These are phyloP conservation scores for Heliangelus exortis DNA, from an alignment of 2,797 vertebrate species.

Conservation along the genomic window DNA sequence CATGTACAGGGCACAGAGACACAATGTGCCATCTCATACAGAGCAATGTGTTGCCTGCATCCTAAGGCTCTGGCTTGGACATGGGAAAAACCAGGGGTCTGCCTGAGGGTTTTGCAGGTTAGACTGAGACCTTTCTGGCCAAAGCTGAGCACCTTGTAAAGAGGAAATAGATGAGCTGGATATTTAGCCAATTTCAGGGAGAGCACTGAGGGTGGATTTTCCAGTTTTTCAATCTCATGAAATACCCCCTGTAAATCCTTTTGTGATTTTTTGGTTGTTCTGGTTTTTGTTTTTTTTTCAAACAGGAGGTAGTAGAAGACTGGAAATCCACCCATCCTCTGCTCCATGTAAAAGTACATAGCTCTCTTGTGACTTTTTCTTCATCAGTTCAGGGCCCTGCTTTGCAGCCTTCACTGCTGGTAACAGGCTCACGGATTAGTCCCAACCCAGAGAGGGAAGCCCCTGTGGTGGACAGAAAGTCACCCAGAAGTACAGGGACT, in stretches of 20 bases:
- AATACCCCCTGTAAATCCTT: background rate
- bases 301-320: background rate
- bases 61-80: background rate
- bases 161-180: background rate
- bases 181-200: background rate
- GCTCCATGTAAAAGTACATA: background rate
- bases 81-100: background rate
- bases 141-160: background rate
- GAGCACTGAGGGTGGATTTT: background rate
- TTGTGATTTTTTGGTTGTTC: background rate
- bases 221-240: background rate
- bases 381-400: background rate
- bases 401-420: background rate
- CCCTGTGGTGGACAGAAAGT: background rate
- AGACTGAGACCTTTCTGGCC: background rate
- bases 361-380: background rate
- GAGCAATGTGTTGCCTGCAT: background rate
- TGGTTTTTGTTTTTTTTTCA: background rate
- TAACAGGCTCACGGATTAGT: background rate
- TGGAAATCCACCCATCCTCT: background rate
- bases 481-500: background rate
- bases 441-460: background rate
- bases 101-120: background rate
- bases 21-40: background rate
- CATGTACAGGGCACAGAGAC: fast-evolving